Percentiles rank a stretch among this genome's conserved stretches.
These are phyloP conservation scores for Theretra japonica DNA, from an alignment of 2,888 invertebrate species.

Conservation along the genomic window DNA sequence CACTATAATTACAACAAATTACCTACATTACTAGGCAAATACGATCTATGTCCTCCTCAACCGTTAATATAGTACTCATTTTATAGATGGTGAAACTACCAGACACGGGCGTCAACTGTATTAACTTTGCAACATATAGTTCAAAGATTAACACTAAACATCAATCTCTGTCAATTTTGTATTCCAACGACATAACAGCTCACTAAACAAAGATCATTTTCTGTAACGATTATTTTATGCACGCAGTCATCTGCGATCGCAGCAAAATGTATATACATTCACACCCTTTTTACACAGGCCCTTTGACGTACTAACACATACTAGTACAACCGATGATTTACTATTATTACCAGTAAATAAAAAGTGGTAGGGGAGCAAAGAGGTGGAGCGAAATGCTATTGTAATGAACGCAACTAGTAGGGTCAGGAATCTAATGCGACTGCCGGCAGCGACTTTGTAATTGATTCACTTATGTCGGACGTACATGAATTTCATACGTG, in stretches of 20 bases:
- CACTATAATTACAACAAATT: constrained; percentile 24
- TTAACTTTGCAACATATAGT: constrained; percentile 26
- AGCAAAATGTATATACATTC: constrained; percentile 62
- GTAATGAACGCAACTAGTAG: constrained; percentile 69
- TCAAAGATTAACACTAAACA: constrained; percentile 25
- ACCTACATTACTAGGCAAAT: neutral
- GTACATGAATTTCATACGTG: constrained; percentile 50
- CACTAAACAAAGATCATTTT: constrained; percentile 41
- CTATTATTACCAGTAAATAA: constrained; percentile 84
- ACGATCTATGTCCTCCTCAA: neutral
- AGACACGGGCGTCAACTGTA: constrained; percentile 7
- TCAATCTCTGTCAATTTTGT: constrained; percentile 31
- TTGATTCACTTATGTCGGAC: constrained; percentile 79
- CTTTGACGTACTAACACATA: constrained; percentile 65
- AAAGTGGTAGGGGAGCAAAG: constrained; percentile 83
- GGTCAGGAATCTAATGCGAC: constrained; percentile 75
- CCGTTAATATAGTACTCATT: neutral
- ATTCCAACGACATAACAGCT: constrained; percentile 32
- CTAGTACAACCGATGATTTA: constrained; percentile 76
- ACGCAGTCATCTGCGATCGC: constrained; percentile 47
- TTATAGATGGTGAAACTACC: neutral
- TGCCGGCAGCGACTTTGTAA: constrained; percentile 73
- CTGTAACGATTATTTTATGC: constrained; percentile 50
- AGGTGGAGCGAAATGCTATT: constrained; percentile 82
- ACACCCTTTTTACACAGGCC: constrained; percentile 69